Evolutionary conservation across 2,888 invertebrate species (phyloP).

Genomic region (Pandemis heparana): DNA sequence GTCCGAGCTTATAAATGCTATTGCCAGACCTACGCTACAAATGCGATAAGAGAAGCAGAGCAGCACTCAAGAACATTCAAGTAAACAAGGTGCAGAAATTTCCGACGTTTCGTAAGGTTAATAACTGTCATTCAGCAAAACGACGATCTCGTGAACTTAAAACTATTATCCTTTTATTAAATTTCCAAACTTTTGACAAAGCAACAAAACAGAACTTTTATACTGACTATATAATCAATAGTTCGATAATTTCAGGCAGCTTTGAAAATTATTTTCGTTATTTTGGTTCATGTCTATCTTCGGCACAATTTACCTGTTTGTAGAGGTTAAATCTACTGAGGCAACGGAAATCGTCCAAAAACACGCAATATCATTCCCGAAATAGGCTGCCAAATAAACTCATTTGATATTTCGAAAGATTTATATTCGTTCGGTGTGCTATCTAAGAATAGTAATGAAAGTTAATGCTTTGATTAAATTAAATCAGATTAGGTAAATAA

Average conservation of each 20-base stretch:
- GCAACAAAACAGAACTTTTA: background rate
- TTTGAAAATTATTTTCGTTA: slow-evolving; percentile 2
- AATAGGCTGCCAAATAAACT: slow-evolving; percentile 28
- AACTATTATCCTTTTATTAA: background rate
- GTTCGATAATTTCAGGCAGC: slow-evolving; percentile 7
- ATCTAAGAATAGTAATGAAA: slow-evolving; percentile 3
- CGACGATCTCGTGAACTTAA: background rate
- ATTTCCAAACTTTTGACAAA: background rate
- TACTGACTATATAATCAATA: slow-evolving; percentile 5
- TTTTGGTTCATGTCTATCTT: slow-evolving; percentile 21
- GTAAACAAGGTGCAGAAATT: no score
- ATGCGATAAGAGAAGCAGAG: no score
- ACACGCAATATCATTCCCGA: slow-evolving; percentile 21
- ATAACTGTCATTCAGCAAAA: background rate
- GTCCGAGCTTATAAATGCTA: no score
- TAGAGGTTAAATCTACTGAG: slow-evolving; percentile 16
- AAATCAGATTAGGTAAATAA: background rate
- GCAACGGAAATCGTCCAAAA: slow-evolving; percentile 30
- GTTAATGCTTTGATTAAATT: background rate
- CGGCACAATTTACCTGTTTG: slow-evolving; percentile 31
- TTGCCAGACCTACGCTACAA: no score
- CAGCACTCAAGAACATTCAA: no score
- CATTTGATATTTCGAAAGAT: slow-evolving; percentile 6
- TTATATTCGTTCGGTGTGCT: slow-evolving; percentile 2
- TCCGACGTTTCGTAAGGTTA: no score